phyloP scores from a whole-genome alignment of 2,888 invertebrate genomes.

The Alcis repandata region DNA sequence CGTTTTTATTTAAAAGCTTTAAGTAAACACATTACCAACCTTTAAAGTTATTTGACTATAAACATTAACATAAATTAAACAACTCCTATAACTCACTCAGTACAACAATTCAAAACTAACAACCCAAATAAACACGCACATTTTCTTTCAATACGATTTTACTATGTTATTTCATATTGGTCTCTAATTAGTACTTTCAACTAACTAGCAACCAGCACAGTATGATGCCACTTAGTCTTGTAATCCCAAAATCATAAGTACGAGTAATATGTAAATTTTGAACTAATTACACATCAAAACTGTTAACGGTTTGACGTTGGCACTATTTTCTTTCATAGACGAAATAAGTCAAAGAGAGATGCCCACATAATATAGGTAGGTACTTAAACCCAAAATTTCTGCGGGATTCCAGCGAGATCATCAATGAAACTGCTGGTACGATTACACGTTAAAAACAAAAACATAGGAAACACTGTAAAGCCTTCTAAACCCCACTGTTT shows the following conservation, averaged over 20 bases:
- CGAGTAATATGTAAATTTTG: background rate
- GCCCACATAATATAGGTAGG: too few relatives aligned
- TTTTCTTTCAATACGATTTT: slow-evolving; percentile 7
- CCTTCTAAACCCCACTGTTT: background rate
- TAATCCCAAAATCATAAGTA: too few relatives aligned
- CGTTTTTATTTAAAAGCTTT: background rate
- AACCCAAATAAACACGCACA: slow-evolving; percentile 18
- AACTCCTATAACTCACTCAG: slow-evolving; percentile 17
- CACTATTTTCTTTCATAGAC: background rate
- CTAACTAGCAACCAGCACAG: background rate
- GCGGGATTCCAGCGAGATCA: background rate
- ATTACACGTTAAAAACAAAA: background rate
- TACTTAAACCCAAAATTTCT: too few relatives aligned
- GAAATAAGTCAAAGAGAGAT: background rate
- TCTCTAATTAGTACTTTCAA: background rate
- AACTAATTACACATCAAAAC: background rate
- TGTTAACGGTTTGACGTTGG: background rate
- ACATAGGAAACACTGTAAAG: slow-evolving; percentile 2
- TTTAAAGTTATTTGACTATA: slow-evolving; percentile 15
- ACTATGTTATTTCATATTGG: background rate
- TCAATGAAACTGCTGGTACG: background rate
- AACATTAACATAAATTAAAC: slow-evolving; percentile 23
- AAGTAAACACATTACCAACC: slow-evolving; percentile 1
- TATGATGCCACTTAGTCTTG: background rate
- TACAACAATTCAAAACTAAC: slow-evolving; percentile 15